A percentile compares a stretch with the other conserved stretches of the same genome.
phyloP scores from a whole-genome alignment of 1,140 invertebrate species.

The Drosophila bifasciata region DNA sequence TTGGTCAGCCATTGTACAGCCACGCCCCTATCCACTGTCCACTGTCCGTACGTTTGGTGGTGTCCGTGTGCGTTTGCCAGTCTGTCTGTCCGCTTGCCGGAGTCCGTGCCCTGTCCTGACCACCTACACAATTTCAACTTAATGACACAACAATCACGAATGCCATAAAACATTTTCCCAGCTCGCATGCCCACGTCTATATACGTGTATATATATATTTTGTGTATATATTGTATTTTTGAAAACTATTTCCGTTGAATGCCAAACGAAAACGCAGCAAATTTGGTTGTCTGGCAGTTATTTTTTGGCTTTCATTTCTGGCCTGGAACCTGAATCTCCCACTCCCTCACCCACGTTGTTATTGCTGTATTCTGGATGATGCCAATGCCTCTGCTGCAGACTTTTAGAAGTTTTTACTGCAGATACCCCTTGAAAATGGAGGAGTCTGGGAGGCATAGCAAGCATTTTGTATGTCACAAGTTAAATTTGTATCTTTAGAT shows the following conservation, averaged over 20 bases:
- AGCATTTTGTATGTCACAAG: no score
- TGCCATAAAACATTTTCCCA: constrained; percentile 78
- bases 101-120: constrained; percentile 38
- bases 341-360: constrained; percentile 30
- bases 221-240: constrained; percentile 51
- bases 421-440: constrained; percentile 5
- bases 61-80: constrained; percentile 15
- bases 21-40: constrained; percentile 38
- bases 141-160: constrained; percentile 81
- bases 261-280: constrained; percentile 19
- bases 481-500: no score
- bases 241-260: constrained; percentile 69
- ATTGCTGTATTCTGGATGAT: constrained; percentile 18
- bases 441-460: neutral
- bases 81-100: constrained; percentile 11
- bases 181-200: constrained; percentile 37
- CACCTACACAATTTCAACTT: constrained; percentile 81
- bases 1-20: constrained; percentile 39
- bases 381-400: constrained; percentile 17
- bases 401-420: constrained; percentile 43
- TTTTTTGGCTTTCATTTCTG: constrained; percentile 36
- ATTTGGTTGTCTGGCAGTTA: constrained; percentile 46
- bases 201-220: constrained; percentile 7
- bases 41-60: neutral
- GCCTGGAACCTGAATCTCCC: neutral